Conservation (phyloP, 2,888 invertebrate genomes). For the Yponomeuta malinellus region DNA sequence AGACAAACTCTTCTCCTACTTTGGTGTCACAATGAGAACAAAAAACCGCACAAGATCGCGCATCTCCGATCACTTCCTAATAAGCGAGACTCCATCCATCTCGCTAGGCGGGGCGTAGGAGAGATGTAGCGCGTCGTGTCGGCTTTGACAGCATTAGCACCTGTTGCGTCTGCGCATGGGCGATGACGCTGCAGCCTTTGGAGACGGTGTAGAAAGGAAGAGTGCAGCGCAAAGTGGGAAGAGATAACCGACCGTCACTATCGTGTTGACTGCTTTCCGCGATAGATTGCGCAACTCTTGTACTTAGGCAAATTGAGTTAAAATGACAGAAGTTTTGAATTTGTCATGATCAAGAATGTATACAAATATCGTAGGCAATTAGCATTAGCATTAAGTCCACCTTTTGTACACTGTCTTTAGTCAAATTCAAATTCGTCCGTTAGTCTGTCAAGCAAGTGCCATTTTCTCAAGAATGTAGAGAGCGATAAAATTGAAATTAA, state of each 20-base stretch:
- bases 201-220: constrained; percentile 65
- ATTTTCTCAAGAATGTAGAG: no score
- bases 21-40: not conserved
- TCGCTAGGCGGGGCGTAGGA: not conserved
- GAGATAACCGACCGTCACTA: not conserved
- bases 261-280: not conserved
- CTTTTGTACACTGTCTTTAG: no score
- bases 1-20: not conserved
- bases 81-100: not conserved
- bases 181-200: constrained; percentile 1
- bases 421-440: no score
- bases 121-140: constrained; percentile 10
- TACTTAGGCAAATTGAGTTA: not conserved
- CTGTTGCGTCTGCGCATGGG: constrained; percentile 18
- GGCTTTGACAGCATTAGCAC: constrained; percentile 21
- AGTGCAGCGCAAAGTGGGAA: constrained; percentile 57
- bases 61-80: constrained; percentile 6
- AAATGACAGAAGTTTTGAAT: no score
- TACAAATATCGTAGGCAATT: no score
- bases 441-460: no score
- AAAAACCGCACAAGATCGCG: not conserved
- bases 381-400: no score
- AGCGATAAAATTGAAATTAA: no score
- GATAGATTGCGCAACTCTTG: not conserved
- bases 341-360: no score